These are phyloP conservation scores for Mus spretus DNA, from an alignment of 2,797 vertebrate species.

Conservation along the genomic window DNA sequence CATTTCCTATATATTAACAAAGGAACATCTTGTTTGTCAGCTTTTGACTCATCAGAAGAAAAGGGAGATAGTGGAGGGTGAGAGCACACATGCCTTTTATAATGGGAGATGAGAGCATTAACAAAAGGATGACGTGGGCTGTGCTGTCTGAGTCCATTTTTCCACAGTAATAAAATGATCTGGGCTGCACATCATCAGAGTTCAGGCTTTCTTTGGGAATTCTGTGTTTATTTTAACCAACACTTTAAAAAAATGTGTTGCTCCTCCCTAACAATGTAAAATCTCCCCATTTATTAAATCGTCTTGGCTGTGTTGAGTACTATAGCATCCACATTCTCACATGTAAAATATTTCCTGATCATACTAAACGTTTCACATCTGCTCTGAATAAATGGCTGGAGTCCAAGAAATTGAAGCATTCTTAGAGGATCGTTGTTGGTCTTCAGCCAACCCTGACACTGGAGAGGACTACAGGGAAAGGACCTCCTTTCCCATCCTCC, in stretches of 20 bases:
- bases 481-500: conserved; percentile 14
- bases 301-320: conserved; percentile 74
- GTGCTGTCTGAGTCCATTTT: conserved; percentile 75
- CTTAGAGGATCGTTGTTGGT: conserved; percentile 77
- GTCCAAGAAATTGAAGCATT: conserved; percentile 79
- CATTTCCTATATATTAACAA: conserved; percentile 35
- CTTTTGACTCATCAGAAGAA: conserved; percentile 55
- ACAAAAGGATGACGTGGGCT: conserved; percentile 64
- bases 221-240: conserved; percentile 84
- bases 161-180: conserved; percentile 83
- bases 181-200: conserved; percentile 75
- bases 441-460: conserved; percentile 75
- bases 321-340: conserved; percentile 83
- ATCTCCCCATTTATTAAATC: conserved; percentile 84
- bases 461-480: conserved; percentile 63
- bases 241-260: conserved; percentile 79
- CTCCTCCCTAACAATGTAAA: conserved; percentile 85
- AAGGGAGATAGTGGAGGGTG: not conserved
- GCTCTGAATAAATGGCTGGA: conserved; percentile 81
- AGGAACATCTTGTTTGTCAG: not conserved
- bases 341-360: conserved; percentile 84
- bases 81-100: conserved; percentile 27
- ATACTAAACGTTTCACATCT: conserved; percentile 82
- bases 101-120: conserved; percentile 61
- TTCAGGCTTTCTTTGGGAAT: conserved; percentile 79